These are phyloP conservation scores for Dynastes grantii DNA, from an alignment of 2,888 invertebrate species.

Conservation along the genomic window DNA sequence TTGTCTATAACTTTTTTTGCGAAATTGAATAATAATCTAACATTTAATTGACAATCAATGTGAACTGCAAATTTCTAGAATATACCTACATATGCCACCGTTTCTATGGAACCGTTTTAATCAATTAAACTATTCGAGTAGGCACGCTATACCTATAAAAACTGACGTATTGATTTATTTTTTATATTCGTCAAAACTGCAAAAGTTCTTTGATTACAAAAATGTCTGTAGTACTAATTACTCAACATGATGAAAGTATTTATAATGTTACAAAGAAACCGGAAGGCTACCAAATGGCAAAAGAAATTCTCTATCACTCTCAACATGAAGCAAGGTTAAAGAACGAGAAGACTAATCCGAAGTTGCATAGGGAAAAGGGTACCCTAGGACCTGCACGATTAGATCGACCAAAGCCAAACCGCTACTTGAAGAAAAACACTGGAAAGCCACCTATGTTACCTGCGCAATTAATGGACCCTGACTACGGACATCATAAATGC, in stretches of 20 bases:
- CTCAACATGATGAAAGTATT: conserved; percentile 80
- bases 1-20: too few species aligned
- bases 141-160: conserved; percentile 18
- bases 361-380: conserved; percentile 68
- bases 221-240: conserved; percentile 80
- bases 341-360: conserved; percentile 64
- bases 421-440: conserved; percentile 75
- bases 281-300: conserved; percentile 70
- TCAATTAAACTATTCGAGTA: conserved; percentile 43
- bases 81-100: conserved; percentile 3
- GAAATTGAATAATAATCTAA: too few species aligned
- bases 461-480: conserved; percentile 47
- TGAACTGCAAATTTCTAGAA: not conserved
- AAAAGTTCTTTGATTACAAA: conserved; percentile 51
- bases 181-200: conserved; percentile 13
- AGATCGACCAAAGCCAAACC: conserved; percentile 74
- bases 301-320: conserved; percentile 74
- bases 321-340: conserved; percentile 59
- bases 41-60: too few species aligned
- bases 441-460: conserved; percentile 58
- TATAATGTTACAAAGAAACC: conserved; percentile 73
- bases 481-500: conserved; percentile 48
- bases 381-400: conserved; percentile 81
- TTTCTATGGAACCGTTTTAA: conserved; percentile 42
- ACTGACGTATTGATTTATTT: conserved; percentile 41